phyloP scores from a whole-genome alignment of 2,888 invertebrate species.

The Heliconius hortense region DNA sequence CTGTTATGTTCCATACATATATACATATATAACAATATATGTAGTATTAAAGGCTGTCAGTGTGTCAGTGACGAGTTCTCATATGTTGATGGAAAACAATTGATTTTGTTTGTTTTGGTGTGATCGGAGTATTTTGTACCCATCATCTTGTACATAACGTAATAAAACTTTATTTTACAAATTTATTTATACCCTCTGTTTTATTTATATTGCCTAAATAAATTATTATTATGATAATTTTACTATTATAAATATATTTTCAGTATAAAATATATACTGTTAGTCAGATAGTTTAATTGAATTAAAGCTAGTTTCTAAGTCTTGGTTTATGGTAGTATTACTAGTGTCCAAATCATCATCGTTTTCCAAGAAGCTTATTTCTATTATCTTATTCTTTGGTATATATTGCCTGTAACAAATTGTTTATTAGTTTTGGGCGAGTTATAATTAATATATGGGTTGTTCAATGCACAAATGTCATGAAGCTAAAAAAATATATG shows the following conservation, averaged over 20 bases:
- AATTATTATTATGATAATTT: constrained; percentile 10
- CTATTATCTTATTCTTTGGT: constrained; percentile 83
- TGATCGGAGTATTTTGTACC: constrained; percentile 69
- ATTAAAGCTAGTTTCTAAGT: neutral
- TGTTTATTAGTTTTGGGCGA: neutral
- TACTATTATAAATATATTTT: neutral
- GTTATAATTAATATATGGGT: neutral
- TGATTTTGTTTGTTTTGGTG: constrained; percentile 62
- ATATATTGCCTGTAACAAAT: constrained; percentile 81
- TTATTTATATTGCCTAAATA: constrained; percentile 50
- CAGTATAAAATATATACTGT: constrained; percentile 1
- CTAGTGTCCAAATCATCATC: constrained; percentile 12
- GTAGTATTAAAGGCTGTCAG: constrained; percentile 1
- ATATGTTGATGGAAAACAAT: constrained; percentile 44
- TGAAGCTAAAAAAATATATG: no score
- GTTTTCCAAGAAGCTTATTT: constrained; percentile 83
- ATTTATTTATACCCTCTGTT: constrained; percentile 57
- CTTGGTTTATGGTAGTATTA: neutral
- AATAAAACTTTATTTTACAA: constrained; percentile 79
- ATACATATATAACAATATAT: constrained; percentile 1
- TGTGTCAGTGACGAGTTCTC: constrained; percentile 13
- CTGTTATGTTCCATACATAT: constrained; percentile 20
- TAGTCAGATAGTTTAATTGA: constrained; percentile 2
- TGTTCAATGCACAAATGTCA: no score
- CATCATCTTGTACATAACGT: constrained; percentile 77